Conservation (phyloP, 2,113 vertebrate genomes). For the Cercocebus atys region DNA sequence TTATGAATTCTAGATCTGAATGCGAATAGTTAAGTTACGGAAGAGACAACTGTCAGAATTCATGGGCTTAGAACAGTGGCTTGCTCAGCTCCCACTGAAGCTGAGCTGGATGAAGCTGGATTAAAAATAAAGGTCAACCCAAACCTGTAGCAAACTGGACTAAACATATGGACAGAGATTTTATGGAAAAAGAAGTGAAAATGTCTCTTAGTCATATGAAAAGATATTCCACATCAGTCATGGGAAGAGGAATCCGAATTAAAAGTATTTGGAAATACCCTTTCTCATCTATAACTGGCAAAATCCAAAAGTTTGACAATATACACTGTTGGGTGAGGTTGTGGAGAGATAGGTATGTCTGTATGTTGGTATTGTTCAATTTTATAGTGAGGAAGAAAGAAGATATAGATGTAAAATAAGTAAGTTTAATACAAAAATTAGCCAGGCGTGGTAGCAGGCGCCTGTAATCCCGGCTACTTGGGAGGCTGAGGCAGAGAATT, state of each 20-base stretch:
- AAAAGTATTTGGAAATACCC: background rate
- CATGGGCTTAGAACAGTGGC: background rate
- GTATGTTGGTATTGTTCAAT: background rate
- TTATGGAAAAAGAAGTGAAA: background rate
- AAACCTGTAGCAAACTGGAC: background rate
- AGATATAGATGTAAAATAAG: background rate
- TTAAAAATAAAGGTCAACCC: slow-evolving; percentile 27
- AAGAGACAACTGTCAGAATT: background rate
- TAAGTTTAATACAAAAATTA: background rate
- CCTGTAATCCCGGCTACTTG: no score
- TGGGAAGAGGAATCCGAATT: background rate
- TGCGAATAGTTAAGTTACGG: background rate
- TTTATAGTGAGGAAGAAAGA: background rate
- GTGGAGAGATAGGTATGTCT: background rate
- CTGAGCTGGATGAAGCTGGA: background rate
- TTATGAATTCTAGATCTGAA: background rate
- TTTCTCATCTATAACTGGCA: background rate
- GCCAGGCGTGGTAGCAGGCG: no score
- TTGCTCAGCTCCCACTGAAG: background rate
- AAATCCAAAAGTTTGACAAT: background rate
- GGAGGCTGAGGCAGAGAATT: no score
- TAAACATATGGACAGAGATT: background rate
- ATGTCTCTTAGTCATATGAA: background rate
- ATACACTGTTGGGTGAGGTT: background rate
- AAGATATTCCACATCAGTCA: background rate